Evolutionary conservation across 2,113 vertebrate genomes (phyloP).

Genomic region (Pygoscelis antarcticus): DNA sequence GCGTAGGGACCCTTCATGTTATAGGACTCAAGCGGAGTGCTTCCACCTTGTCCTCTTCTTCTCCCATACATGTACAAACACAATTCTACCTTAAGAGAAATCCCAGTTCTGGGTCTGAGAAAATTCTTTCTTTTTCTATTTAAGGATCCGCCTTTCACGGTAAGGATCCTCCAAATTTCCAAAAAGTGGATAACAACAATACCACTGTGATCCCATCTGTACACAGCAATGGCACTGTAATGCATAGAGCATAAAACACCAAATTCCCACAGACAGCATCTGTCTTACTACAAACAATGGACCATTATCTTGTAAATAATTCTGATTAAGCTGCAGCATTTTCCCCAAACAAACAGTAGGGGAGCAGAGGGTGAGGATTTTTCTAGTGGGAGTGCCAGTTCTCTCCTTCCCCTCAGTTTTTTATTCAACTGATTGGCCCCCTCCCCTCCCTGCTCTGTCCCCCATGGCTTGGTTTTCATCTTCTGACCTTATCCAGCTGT

Average conservation of each 20-base stretch:
- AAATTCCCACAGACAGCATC: constrained; percentile 84
- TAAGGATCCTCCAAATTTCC: constrained; percentile 66
- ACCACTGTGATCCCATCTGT: constrained; percentile 77
- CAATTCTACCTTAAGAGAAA: constrained; percentile 28
- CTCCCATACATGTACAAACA: fast-evolving
- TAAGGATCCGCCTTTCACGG: constrained; percentile 14
- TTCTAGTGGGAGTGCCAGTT: constrained; percentile 22
- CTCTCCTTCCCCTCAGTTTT: constrained; percentile 32
- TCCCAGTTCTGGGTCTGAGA: neutral
- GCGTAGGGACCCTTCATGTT: neutral
- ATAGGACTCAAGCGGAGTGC: neutral
- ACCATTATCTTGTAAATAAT: constrained; percentile 87
- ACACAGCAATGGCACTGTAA: constrained; percentile 71
- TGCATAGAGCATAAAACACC: constrained; percentile 76
- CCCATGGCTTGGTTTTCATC: constrained; percentile 42
- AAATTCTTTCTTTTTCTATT: neutral
- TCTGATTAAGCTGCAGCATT: constrained; percentile 81
- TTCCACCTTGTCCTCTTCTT: neutral
- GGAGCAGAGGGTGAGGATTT: constrained; percentile 56
- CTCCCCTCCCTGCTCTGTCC: neutral
- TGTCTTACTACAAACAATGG: constrained; percentile 83
- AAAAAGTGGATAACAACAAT: constrained; percentile 67
- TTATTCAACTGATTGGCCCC: constrained; percentile 30
- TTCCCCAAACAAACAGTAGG: constrained; percentile 72
- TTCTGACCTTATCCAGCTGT: constrained; percentile 52